phyloP scores from a whole-genome alignment of 2,113 vertebrate genomes.

The Onychostoma macrolepis region DNA sequence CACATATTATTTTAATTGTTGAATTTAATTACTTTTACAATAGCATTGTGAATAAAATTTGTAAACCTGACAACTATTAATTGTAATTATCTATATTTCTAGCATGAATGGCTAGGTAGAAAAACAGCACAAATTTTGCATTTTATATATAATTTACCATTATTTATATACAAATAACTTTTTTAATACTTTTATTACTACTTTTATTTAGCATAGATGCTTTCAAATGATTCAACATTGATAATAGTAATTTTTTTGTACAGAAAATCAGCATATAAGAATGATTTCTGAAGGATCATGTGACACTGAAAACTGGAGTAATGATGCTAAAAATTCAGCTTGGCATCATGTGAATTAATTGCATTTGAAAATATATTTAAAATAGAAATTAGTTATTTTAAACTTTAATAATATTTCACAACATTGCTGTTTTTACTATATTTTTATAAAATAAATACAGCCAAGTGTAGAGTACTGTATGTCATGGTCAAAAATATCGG shows the following conservation, averaged over 20 bases:
- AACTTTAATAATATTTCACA: neutral
- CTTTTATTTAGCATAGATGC: neutral
- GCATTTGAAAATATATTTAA: neutral
- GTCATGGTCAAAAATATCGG: too few relatives aligned
- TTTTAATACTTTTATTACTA: neutral
- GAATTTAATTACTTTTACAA: neutral
- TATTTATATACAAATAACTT: neutral
- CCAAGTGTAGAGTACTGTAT: neutral
- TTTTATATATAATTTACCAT: neutral
- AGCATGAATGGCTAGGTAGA: neutral
- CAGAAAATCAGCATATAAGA: neutral
- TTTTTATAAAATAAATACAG: neutral
- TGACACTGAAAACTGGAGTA: neutral
- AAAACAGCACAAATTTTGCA: too few relatives aligned
- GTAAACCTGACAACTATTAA: neutral
- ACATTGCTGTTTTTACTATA: neutral
- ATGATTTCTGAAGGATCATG: neutral
- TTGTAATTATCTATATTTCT: conserved; percentile 15
- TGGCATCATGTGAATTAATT: neutral
- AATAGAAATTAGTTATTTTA: neutral
- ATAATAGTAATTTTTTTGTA: neutral
- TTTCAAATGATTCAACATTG: neutral
- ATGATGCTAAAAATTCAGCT: neutral
- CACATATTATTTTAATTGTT: neutral
- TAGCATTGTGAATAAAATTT: neutral